phyloP scores from a whole-genome alignment of 2,797 vertebrate species.

The Rallus crepitans region DNA sequence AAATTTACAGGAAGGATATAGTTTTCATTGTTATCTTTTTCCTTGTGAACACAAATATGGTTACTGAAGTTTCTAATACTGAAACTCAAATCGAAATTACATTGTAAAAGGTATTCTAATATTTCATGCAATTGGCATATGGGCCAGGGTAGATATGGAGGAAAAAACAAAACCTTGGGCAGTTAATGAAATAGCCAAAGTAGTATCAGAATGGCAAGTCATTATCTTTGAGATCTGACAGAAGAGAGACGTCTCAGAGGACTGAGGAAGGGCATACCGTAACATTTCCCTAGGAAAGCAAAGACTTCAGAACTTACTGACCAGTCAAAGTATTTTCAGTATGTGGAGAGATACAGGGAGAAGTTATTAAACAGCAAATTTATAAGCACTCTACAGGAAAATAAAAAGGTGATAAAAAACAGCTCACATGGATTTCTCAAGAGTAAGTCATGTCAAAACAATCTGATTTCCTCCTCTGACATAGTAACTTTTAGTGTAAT shows the following conservation, averaged over 20 bases:
- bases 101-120: background rate
- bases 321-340: background rate
- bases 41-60: background rate
- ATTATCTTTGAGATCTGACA: background rate
- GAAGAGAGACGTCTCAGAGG: background rate
- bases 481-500: constrained; percentile 1
- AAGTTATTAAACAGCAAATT: constrained; percentile 20
- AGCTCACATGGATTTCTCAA: background rate
- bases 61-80: background rate
- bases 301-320: background rate
- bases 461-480: constrained; percentile 30
- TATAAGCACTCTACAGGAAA: constrained; percentile 17
- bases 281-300: background rate
- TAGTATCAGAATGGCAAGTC: background rate
- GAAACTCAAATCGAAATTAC: background rate
- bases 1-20: background rate
- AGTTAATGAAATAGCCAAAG: background rate
- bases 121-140: background rate
- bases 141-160: background rate
- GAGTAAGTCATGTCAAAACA: constrained; percentile 36
- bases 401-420: constrained; percentile 17
- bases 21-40: background rate
- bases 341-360: background rate
- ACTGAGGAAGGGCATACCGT: background rate
- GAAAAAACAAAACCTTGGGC: background rate